Evolutionary conservation across 2,797 vertebrate genomes (phyloP).

Genomic region (Cuniculus paca): DNA sequence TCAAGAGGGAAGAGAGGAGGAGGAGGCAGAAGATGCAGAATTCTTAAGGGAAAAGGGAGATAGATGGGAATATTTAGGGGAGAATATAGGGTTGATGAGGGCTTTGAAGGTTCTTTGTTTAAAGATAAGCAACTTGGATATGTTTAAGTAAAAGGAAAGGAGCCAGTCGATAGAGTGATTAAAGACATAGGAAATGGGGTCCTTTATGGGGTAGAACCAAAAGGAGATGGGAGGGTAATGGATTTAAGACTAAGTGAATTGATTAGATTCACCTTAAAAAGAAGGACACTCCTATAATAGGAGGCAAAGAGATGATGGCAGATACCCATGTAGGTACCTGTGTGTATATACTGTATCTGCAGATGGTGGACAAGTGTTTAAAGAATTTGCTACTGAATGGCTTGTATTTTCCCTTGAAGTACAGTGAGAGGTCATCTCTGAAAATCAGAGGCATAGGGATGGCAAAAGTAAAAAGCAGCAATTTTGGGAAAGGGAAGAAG

Average conservation of each 20-base stretch:
- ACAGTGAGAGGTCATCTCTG: not conserved
- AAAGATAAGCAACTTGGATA: not conserved
- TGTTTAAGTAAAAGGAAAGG: constrained; percentile 24
- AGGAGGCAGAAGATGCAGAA: not conserved
- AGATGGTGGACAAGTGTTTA: not conserved
- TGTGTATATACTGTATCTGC: not conserved
- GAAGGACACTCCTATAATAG: not conserved
- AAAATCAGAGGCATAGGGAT: not conserved
- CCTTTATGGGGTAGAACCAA: not conserved
- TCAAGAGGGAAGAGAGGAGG: not conserved
- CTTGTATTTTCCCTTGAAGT: not conserved
- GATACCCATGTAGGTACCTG: not conserved
- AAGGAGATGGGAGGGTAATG: not conserved
- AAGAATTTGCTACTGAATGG: not conserved
- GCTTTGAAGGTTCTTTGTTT: not conserved
- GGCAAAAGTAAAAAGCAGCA: not conserved
- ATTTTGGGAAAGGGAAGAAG: not conserved
- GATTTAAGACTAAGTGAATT: constrained; percentile 7
- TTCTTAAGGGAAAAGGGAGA: constrained; percentile 1
- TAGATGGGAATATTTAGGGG: not conserved
- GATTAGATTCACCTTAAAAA: not conserved
- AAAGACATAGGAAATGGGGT: not conserved
- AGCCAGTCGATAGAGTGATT: not conserved
- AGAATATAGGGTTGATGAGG: not conserved
- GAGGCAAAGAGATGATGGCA: not conserved